Percentiles rank a stretch among this genome's conserved stretches.
These are phyloP conservation scores for Hydractinia echinata DNA, from an alignment of 30 jellyfish, hydroid and myxozoan species.

Conservation along the genomic window DNA sequence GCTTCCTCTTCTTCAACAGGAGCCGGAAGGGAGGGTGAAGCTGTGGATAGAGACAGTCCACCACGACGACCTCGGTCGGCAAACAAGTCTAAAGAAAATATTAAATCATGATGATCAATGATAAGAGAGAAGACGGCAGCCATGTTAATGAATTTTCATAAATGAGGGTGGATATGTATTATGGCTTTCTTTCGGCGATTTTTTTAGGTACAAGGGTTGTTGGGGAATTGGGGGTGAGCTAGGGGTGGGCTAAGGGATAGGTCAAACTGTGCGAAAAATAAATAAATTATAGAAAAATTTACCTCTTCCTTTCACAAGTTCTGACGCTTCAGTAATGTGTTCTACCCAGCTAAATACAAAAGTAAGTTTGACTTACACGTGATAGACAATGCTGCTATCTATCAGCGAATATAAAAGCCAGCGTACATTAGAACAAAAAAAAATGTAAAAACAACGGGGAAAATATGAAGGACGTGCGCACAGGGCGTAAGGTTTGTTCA, in stretches of 20 bases:
- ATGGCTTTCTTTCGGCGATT: no score
- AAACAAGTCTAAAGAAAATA: slow-evolving; percentile 14
- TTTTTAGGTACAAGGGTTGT: no score
- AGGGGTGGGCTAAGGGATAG: no score
- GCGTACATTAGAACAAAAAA: no score
- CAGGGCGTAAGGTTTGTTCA: no score
- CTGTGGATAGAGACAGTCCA: slow-evolving; percentile 25
- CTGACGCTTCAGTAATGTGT: slow-evolving; percentile 31
- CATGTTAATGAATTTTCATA: no score
- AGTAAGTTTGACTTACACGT: not conserved
- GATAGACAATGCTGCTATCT: not conserved
- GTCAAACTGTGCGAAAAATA: not conserved
- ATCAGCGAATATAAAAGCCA: no score
- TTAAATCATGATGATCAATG: not conserved
- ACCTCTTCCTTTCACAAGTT: slow-evolving; percentile 41
- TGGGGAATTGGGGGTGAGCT: no score
- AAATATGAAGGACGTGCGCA: no score
- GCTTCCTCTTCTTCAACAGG: slow-evolving; percentile 9
- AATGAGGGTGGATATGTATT: no score
- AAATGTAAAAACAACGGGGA: no score
- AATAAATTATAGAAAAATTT: not conserved
- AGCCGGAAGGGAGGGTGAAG: slow-evolving; percentile 14
- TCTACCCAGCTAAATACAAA: slow-evolving; percentile 41
- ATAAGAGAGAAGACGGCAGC: not conserved
- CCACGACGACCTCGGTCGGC: slow-evolving; percentile 35